These are phyloP conservation scores for Drosophila subpulchrella DNA, from an alignment of 1,140 invertebrate genomes.

Conservation along the genomic window DNA sequence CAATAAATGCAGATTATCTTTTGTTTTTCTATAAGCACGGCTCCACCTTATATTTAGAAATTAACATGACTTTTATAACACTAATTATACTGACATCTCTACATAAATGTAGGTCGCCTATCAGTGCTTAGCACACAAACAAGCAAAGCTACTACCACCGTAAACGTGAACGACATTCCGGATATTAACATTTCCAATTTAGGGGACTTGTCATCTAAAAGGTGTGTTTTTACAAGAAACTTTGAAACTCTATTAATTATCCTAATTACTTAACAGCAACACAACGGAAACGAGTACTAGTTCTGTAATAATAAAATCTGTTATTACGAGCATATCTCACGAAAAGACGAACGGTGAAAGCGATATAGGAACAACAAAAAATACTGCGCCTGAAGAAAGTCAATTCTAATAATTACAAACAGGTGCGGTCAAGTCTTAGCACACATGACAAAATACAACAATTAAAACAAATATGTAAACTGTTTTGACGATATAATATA, in stretches of 20 bases:
- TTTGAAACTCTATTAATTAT: neutral
- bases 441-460: slow-evolving; percentile 1
- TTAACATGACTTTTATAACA: slow-evolving; percentile 30
- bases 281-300: slow-evolving; percentile 79
- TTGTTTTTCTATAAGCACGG: slow-evolving; percentile 25
- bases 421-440: neutral
- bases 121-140: slow-evolving; percentile 84
- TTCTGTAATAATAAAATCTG: slow-evolving; percentile 83
- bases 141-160: slow-evolving; percentile 75
- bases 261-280: slow-evolving; percentile 54
- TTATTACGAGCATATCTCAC: slow-evolving; percentile 83
- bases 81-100: slow-evolving; percentile 6
- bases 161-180: slow-evolving; percentile 77
- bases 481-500: neutral
- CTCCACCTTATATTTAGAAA: slow-evolving; percentile 8
- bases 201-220: slow-evolving; percentile 69
- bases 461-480: neutral
- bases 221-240: slow-evolving; percentile 35
- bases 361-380: slow-evolving; percentile 67
- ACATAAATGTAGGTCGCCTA: slow-evolving; percentile 68
- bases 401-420: slow-evolving; percentile 61
- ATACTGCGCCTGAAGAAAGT: slow-evolving; percentile 76
- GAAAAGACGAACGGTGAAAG: slow-evolving; percentile 81
- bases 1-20: slow-evolving; percentile 23
- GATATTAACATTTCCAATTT: slow-evolving; percentile 78